phyloP scores from a whole-genome alignment of 2,797 vertebrate genomes.

The Rhodeus uyekii region DNA sequence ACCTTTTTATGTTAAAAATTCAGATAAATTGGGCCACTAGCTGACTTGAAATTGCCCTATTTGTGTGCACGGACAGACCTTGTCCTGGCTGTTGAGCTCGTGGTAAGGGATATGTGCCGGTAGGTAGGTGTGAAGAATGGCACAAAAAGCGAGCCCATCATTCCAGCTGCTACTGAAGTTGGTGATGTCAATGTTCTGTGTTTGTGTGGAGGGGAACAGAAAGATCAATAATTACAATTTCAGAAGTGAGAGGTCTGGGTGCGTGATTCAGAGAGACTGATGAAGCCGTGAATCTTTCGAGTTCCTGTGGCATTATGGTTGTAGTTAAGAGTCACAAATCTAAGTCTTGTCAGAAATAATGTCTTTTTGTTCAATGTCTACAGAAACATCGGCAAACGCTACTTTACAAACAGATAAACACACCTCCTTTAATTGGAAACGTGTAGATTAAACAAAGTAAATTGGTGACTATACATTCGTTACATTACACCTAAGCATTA shows the following conservation, averaged over 20 bases:
- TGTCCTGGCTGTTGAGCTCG: slow-evolving; percentile 85
- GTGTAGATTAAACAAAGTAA: background rate
- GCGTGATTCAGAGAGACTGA: slow-evolving; percentile 8
- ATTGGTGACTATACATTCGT: background rate
- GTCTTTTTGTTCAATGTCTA: slow-evolving; percentile 10
- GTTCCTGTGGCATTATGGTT: slow-evolving; percentile 24
- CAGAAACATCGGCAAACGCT: background rate
- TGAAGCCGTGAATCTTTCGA: background rate
- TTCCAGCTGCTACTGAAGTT: slow-evolving; percentile 94
- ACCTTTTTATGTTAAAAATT: background rate
- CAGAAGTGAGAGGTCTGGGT: slow-evolving; percentile 1
- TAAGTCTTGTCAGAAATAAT: slow-evolving; percentile 3
- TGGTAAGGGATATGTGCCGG: slow-evolving; percentile 88
- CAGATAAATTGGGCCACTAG: background rate
- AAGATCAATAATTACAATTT: slow-evolving; percentile 34
- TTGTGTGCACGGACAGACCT: slow-evolving; percentile 70
- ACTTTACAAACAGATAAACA: background rate
- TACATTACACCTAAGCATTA: background rate
- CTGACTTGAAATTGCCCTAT: background rate
- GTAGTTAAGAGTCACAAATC: background rate
- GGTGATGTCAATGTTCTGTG: slow-evolving; percentile 88
- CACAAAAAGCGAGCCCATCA: slow-evolving; percentile 88
- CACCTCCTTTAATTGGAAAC: background rate
- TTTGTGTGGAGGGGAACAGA: background rate
- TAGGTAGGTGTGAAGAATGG: slow-evolving; percentile 87